These are phyloP conservation scores for Cephalopterus ornatus DNA, from an alignment of 2,113 vertebrate species.

Conservation along the genomic window DNA sequence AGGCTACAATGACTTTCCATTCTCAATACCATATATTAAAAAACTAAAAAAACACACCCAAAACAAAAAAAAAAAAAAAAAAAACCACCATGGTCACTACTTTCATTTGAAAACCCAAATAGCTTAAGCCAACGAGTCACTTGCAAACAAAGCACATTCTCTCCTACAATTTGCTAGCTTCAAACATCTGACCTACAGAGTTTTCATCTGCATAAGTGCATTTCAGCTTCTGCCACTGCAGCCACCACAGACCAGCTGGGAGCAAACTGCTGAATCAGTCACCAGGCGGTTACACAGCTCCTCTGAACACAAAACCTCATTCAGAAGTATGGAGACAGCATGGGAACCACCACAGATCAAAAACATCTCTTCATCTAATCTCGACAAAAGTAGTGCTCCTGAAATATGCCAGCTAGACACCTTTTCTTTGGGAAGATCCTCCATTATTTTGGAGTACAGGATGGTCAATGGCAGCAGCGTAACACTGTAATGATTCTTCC, in stretches of 20 bases:
- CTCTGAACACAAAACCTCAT: not conserved
- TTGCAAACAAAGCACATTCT: slow-evolving; percentile 52
- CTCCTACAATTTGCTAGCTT: slow-evolving; percentile 32
- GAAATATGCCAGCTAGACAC: not conserved
- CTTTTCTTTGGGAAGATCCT: not conserved
- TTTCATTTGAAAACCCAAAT: slow-evolving; percentile 26
- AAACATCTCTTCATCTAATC: not conserved
- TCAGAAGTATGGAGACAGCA: not conserved
- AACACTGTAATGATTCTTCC: accelerated
- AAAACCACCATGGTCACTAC: not conserved
- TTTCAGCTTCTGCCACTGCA: not conserved
- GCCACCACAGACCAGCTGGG: not conserved
- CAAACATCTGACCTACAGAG: slow-evolving; percentile 1
- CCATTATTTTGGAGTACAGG: not conserved
- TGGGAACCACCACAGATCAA: not conserved
- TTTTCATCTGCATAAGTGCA: not conserved
- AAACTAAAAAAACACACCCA: not conserved
- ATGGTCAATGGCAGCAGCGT: not conserved
- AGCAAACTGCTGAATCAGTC: slow-evolving; percentile 34
- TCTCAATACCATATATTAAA: not conserved
- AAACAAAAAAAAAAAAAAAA: not conserved
- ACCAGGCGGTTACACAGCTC: not conserved
- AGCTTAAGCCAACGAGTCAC: not conserved
- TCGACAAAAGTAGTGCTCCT: not conserved
- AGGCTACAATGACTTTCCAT: not conserved